Percentiles rank a stretch among this genome's conserved stretches.
Evolutionary conservation across 2,888 invertebrate species (phyloP).

Genomic region (Leptinotarsa peninsularis): DNA sequence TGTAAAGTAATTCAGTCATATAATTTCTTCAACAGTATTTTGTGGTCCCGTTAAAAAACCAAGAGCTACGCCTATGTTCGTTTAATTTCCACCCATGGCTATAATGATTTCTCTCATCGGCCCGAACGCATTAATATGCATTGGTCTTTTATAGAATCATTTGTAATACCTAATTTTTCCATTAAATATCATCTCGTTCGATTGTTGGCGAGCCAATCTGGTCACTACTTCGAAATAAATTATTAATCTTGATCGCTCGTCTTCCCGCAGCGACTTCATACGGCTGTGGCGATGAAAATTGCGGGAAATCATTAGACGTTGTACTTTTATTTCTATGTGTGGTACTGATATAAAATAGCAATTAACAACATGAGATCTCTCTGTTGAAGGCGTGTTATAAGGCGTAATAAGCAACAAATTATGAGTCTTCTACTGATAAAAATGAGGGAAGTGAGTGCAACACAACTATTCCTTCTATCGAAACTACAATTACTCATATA

Average conservation of each 20-base stretch:
- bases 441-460: background rate
- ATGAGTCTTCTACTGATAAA: background rate
- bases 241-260: slow-evolving; percentile 27
- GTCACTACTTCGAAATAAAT: slow-evolving; percentile 34
- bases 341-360: slow-evolving; percentile 24
- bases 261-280: background rate
- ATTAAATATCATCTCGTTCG: slow-evolving; percentile 30
- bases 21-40: too few relatives aligned
- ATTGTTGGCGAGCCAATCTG: slow-evolving; percentile 37
- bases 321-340: slow-evolving; percentile 9
- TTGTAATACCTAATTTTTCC: slow-evolving; percentile 50
- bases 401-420: background rate
- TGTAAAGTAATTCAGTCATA: too few relatives aligned
- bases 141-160: slow-evolving; percentile 54
- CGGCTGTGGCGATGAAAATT: slow-evolving; percentile 32
- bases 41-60: background rate
- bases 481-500: too few relatives aligned
- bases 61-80: background rate
- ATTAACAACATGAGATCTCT: slow-evolving; percentile 22
- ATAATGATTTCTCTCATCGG: slow-evolving; percentile 37
- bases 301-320: slow-evolving; percentile 23
- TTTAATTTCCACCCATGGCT: slow-evolving; percentile 52
- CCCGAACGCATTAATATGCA: slow-evolving; percentile 56
- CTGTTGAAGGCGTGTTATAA: background rate
- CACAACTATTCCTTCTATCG: too few relatives aligned